A percentile compares a stretch with the other conserved stretches of the same genome.
Conservation (phyloP, 2,113 vertebrate genomes). For the Protomyctophum bolini region DNA sequence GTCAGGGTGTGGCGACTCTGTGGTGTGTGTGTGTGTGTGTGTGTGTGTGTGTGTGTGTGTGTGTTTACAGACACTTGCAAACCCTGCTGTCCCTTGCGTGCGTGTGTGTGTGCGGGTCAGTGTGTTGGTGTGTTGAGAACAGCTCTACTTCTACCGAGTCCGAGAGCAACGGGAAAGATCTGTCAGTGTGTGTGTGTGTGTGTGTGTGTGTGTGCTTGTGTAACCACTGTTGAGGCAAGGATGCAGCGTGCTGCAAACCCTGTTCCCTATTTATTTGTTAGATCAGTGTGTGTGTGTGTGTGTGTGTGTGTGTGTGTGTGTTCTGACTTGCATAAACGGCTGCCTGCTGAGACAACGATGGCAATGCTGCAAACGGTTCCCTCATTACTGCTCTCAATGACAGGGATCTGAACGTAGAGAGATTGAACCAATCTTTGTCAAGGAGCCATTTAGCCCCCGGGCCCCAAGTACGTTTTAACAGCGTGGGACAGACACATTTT, state of each 20-base stretch:
- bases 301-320: conserved; percentile 25
- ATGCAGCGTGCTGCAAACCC: not conserved
- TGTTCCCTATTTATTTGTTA: conserved; percentile 56
- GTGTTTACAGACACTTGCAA: no score
- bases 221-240: no score
- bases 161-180: no score
- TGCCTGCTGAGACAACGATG: conserved; percentile 4
- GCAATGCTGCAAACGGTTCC: not conserved
- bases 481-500: no score
- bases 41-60: not conserved
- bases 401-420: not conserved
- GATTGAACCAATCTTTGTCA: not conserved
- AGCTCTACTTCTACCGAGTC: no score
- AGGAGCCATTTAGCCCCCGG: no score
- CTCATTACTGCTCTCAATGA: not conserved
- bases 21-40: conserved; percentile 24
- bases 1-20: conserved; percentile 66
- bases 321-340: conserved; percentile 15
- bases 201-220: not conserved
- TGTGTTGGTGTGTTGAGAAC: no score
- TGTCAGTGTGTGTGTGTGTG: conserved; percentile 38
- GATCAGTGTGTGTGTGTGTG: conserved; percentile 20
- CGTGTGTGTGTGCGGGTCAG: no score
- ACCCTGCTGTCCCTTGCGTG: no score
- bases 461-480: no score